Evolutionary conservation across 2,113 vertebrate genomes (phyloP), one percentile per base, ranked within the genome.

Genomic region (Thinocorus orbignyianus): DNA sequence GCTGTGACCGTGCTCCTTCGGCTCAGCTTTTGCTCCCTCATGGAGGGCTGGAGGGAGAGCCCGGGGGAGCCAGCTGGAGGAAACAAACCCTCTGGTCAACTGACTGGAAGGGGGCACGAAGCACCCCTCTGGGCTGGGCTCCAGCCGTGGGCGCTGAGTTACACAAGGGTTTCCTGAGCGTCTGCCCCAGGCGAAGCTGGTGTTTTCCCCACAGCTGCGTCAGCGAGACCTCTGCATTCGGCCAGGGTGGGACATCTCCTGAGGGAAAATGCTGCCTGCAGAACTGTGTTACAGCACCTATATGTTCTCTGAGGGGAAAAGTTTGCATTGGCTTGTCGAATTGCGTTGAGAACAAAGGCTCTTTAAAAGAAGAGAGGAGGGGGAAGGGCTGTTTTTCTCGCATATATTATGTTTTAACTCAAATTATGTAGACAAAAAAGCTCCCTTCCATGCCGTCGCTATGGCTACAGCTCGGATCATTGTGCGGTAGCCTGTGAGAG

Each of bases 321-420:
- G 48, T 52, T 69, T 64, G 35, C 39, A 3, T 1, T 18, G 64
- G n/a, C 24, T 51, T 58, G 61, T 82, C 10, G 19, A 58, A 35
- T 46, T 22, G 19, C 3, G 0, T 17, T 15, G 82, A 28, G 41
- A 51, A 42, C 33, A 31, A 83, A 77, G 68, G 49, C 31, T 62
- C 52, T 89, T 85, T 41, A 70, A 65, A 55, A 72, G 57, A 23
- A 69, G 51, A 58, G 20, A 6, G 13, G 84, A 85, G 62, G 52
- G 48, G 44, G 48, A 55, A 72, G 70, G 19, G 85, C 65, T 80
- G 87, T 88, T 94, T 93, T 85, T 62, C 71, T 65, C 4, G 0
- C 65, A 44, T 64, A 14, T 26, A 71, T 91, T 86, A 65, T 64
- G 51, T 71, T 93, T 89, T 92, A 92, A 93, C 24, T 93, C 37